These are phyloP conservation scores for Hydropsyche betteni DNA, from an alignment of 2,888 invertebrate species.

Conservation along the genomic window DNA sequence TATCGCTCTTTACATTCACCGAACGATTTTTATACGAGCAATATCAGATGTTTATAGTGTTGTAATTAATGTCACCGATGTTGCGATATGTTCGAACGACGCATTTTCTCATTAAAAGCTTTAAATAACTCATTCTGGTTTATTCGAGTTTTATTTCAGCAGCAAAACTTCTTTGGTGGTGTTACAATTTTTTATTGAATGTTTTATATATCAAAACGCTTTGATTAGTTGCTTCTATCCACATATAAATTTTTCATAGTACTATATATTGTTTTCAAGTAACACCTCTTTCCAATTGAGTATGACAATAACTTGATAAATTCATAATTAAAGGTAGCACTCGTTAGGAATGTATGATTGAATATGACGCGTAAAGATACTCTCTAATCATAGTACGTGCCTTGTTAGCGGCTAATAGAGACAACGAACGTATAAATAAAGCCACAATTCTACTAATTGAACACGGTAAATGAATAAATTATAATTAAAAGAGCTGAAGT, in stretches of 20 bases:
- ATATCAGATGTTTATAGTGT: constrained; percentile 38
- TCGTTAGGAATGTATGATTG: constrained; percentile 1
- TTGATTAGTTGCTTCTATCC: no score
- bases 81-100: constrained; percentile 3
- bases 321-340: neutral
- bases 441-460: constrained; percentile 28
- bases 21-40: constrained; percentile 8
- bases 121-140: constrained; percentile 3
- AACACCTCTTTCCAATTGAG: neutral
- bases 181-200: no score
- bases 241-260: neutral
- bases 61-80: constrained; percentile 42
- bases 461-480: constrained; percentile 13
- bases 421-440: constrained; percentile 7
- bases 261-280: neutral
- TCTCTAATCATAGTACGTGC: neutral
- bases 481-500: neutral
- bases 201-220: no score
- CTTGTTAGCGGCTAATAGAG: constrained; percentile 3
- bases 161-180: neutral
- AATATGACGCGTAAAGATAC: constrained; percentile 4
- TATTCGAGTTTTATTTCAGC: neutral
- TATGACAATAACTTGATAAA: constrained; percentile 1
- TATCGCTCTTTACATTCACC: no score
- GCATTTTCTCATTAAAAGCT: constrained; percentile 12